Base-by-base conservation (phyloP, 2,113 vertebrate genomes). In the Semnornis frantzii region DNA sequence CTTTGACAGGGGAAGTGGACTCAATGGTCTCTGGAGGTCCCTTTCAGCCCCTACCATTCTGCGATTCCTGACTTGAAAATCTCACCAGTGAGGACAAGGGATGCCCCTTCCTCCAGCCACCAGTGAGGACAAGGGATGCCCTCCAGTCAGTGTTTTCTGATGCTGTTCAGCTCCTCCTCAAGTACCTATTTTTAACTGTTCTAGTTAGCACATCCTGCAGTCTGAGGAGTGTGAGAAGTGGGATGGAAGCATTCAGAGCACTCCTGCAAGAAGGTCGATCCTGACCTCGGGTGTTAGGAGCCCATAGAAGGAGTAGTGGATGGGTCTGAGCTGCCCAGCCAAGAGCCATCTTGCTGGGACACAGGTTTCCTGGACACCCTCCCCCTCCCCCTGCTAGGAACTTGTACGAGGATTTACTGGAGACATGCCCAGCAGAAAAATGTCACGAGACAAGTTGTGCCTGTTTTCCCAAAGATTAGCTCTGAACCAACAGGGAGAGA, bases 241-340 rank as follows among this genome's bases (percentile, higher is more conserved):
- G 31, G 16, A 31, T 60, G 46, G 70, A 54, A 60, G 27, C 34
- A 54, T 14, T 7, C 19, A 15, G 55, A 82, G 12, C 46, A 15
- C 17, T 68, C 21, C 25, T 54, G 44, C 16, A 31, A 14, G 25
- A 31, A 16, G 68, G 52, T 21, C 1, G 1, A 8, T 65, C 19
- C 75, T 55, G 39, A 37, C 21, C n/a, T 33, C 1, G 1, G 33
- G 18, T 0, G 0, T 17, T 52, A 10, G 42, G 33, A 66, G 19
- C 15, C 10, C 0, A 12, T 39, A n/a, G 23, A 70, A 31, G 44
- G 58, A 23, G 21, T 39, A 42, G 65, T 7, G 12, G 78, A 9
- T 23, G 30, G 33, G 11, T 57, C 50, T 65, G 52, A 44, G 42
- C 58, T 30, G 19, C 23, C 0, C 8, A 37, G 54, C 63, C 25